Base-by-base conservation (phyloP, 2,797 vertebrate species). In the Aldrovandia affinis region DNA sequence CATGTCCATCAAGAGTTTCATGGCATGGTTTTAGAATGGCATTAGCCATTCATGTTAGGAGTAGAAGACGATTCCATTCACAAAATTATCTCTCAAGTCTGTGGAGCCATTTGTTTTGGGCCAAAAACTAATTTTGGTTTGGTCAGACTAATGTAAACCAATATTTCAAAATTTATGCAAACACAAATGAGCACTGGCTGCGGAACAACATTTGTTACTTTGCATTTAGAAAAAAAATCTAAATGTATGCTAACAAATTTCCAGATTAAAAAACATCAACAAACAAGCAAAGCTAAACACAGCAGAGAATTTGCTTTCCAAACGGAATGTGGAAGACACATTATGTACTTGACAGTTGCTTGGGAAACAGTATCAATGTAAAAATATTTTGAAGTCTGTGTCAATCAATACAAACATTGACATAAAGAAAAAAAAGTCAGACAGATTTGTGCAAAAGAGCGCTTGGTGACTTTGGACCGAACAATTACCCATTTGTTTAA, bases 131-230 rank as follows among this genome's bases (percentile, higher is more conserved):
- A 30, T 1, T 36, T 70, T 70, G 47, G 55, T 57, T 75, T 47
- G 73, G 73, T 39, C 73, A 77, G 42, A 47, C 22, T 47, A 77
- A 77, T 47, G 42, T 42, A 47, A 10, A 77, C 42, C 20, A 77
- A 47, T 77, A 77, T n/a, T 44, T n/a, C 44, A n/a, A 47, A n/a
- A 77, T 77, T 77, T 77, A 77, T 47, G n/a, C 42, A n/a, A 77
- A 47, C 42, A 12, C 42, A 28, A 47, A 8, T 77, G 73, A 77
- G 73, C 73, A 44, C 42, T 77, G 73, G 42, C 68, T 77, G 39
- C 12, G 5, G 6, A 25, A 22, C 36, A 75, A 75, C n/a, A n/a
- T n/a, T n/a, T n/a, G n/a, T n/a, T n/a, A n/a, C n/a, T n/a, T n/a
- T n/a, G 70, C 70, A 36, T 3, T 22, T 14, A 42, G 4, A 42